Evolutionary conservation across 2,888 invertebrate species (phyloP).

Genomic region (Thymelicus sylvestris): DNA sequence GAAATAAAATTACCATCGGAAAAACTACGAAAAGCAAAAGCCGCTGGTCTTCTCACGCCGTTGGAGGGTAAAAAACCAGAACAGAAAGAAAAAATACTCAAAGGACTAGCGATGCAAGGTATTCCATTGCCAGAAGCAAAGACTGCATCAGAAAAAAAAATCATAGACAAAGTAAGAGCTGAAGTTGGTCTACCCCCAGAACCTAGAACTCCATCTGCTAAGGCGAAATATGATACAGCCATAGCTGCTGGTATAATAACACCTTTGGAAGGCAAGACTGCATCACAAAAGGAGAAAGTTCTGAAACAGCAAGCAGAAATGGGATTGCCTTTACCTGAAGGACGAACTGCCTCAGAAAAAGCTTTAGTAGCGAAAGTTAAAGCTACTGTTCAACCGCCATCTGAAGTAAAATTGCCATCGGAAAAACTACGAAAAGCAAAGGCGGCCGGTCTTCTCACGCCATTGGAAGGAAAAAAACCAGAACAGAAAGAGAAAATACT

Average conservation of each 20-base stretch:
- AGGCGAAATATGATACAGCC: constrained; percentile 40
- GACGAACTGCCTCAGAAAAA: constrained; percentile 34
- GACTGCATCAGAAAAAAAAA: constrained; percentile 55
- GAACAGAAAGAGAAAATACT: constrained; percentile 52
- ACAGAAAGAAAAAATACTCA: constrained; percentile 56
- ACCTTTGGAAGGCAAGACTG: constrained; percentile 53
- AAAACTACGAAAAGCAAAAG: constrained; percentile 44
- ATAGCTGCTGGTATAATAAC: constrained; percentile 46
- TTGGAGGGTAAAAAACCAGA: constrained; percentile 52
- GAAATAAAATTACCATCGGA: constrained; percentile 43
- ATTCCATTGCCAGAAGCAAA: constrained; percentile 58
- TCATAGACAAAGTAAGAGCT: constrained; percentile 42
- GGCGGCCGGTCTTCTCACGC: constrained; percentile 50
- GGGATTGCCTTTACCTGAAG: constrained; percentile 50
- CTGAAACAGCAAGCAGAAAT: constrained; percentile 45
- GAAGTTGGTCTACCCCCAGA: constrained; percentile 49
- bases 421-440: constrained; percentile 36
- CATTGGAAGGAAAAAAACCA: constrained; percentile 43
- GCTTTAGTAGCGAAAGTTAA: constrained; percentile 15
- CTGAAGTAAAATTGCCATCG: not conserved
- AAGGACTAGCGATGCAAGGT: constrained; percentile 54
- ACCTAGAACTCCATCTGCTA: constrained; percentile 31
- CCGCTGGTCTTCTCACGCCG: constrained; percentile 47
- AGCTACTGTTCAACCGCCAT: not conserved
- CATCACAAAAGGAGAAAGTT: constrained; percentile 47